Evolutionary conservation across 2,113 vertebrate genomes (phyloP).

Genomic region (Oophaga pumilio): DNA sequence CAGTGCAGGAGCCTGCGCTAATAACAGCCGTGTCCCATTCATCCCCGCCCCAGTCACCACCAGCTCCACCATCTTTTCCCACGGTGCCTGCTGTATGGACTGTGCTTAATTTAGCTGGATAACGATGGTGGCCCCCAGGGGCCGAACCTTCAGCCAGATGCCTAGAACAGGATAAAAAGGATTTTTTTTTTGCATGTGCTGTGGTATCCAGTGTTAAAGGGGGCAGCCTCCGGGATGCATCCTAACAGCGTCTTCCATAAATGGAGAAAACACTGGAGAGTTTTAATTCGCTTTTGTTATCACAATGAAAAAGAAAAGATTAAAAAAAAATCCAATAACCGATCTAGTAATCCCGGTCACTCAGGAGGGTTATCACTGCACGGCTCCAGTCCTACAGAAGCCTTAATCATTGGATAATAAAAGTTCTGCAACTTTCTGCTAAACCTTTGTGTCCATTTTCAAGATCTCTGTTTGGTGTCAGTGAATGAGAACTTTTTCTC

Average conservation of each 20-base stretch:
- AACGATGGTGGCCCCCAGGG: slow-evolving; percentile 61
- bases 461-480: too few species aligned
- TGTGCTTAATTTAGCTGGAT: slow-evolving; percentile 75
- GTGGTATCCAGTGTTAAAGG: background rate
- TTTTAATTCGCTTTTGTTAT: background rate
- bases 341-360: too few species aligned
- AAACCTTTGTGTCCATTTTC: too few species aligned
- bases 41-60: slow-evolving; percentile 9
- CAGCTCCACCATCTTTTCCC: slow-evolving; percentile 51
- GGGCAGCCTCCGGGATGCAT: background rate
- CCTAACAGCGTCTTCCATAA: slow-evolving; percentile 69
- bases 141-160: slow-evolving; percentile 63
- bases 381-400: too few species aligned
- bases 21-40: background rate
- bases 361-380: too few species aligned
- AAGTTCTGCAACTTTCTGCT: too few species aligned
- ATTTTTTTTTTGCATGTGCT: slow-evolving; percentile 26
- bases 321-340: too few species aligned
- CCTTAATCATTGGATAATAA: too few species aligned
- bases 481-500: too few species aligned
- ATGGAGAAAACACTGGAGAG: slow-evolving; percentile 75
- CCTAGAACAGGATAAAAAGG: slow-evolving; percentile 60
- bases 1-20: slow-evolving; percentile 40
- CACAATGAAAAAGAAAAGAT: background rate
- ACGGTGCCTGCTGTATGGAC: slow-evolving; percentile 59